These are phyloP conservation scores for Notospermus geniculatus DNA, from an alignment of 1,140 invertebrate genomes.

Conservation along the genomic window DNA sequence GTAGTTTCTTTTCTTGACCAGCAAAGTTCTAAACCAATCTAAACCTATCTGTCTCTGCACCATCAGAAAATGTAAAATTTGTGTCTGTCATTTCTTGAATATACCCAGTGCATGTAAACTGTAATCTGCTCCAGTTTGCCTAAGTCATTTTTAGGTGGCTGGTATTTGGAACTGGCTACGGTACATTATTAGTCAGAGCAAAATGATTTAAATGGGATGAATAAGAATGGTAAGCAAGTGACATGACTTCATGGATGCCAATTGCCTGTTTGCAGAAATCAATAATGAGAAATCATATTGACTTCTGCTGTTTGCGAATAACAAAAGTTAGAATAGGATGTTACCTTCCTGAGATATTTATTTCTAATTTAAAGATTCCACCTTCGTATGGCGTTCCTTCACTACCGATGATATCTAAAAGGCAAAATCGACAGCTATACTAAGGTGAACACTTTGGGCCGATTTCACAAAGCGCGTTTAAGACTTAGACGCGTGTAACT, in stretches of 20 bases:
- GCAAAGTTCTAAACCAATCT: too few relatives aligned
- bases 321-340: constrained; percentile 16
- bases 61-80: too few relatives aligned
- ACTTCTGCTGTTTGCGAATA: too few relatives aligned
- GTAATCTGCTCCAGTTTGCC: too few relatives aligned
- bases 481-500: too few relatives aligned
- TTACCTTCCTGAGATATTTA: constrained; percentile 69
- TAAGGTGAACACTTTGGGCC: neutral
- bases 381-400: constrained; percentile 64
- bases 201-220: neutral
- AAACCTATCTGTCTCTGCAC: too few relatives aligned
- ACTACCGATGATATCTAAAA: constrained; percentile 48
- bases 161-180: neutral
- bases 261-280: too few relatives aligned
- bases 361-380: constrained; percentile 71
- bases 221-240: neutral
- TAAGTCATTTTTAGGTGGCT: neutral
- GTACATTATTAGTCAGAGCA: neutral
- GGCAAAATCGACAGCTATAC: constrained; percentile 12
- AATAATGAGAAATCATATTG: too few relatives aligned
- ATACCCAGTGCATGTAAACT: too few relatives aligned
- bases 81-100: too few relatives aligned
- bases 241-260: neutral
- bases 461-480: too few relatives aligned
- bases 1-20: too few relatives aligned